phyloP scores from a whole-genome alignment of 2,113 vertebrate species.

The Heteronetta atricapilla region DNA sequence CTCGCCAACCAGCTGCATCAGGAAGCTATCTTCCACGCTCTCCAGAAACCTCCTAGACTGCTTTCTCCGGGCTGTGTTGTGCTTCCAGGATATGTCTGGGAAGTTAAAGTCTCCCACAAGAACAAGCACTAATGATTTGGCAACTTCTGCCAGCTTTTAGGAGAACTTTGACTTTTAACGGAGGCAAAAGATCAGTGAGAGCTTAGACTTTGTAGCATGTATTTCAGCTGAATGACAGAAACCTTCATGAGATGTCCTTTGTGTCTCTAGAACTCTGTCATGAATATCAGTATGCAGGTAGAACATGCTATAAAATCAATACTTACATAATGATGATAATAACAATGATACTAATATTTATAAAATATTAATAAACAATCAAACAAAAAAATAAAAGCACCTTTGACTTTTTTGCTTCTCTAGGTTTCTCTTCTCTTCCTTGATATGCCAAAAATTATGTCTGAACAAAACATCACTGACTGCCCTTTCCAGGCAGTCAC shows the following conservation, averaged over 20 bases:
- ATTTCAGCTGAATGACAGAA: not conserved
- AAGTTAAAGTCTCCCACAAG: too few species aligned
- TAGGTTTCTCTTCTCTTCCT: not conserved
- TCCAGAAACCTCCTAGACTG: too few species aligned
- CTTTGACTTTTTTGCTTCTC: not conserved
- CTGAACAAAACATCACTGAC: not conserved
- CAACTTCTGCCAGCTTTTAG: too few species aligned
- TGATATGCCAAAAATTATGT: not conserved
- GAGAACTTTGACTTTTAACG: not conserved
- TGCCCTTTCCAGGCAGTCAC: not conserved
- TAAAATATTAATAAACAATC: too few species aligned
- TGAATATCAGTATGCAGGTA: not conserved
- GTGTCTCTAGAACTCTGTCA: not conserved
- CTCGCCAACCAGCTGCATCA: too few species aligned
- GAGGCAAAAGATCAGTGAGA: not conserved
- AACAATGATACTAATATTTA: not conserved
- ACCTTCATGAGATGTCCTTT: fast-evolving
- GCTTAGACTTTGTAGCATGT: not conserved
- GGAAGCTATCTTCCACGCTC: too few species aligned
- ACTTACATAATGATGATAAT: not conserved
- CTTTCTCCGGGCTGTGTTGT: too few species aligned
- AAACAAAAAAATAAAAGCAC: not conserved
- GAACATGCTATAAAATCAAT: not conserved
- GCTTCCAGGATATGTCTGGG: too few species aligned
- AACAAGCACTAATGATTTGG: too few species aligned